Base-by-base conservation (phyloP, 2,113 vertebrate species). In the Hemibagrus wyckioides region DNA sequence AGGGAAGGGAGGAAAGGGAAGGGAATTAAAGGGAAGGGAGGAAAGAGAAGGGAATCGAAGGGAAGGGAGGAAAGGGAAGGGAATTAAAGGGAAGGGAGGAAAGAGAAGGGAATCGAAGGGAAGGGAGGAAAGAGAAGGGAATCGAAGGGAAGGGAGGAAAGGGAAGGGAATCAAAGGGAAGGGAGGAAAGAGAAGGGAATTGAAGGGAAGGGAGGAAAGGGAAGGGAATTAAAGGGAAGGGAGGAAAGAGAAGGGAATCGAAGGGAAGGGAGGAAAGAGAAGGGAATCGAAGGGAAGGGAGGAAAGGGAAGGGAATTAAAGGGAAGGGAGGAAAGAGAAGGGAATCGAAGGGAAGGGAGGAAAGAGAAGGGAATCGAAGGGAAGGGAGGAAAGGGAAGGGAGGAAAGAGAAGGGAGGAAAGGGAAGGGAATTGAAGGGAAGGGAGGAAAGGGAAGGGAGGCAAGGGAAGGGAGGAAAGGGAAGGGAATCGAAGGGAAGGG, bases 41-140 rank as follows among this genome's bases (percentile, higher is more conserved):
- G 23, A 17, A 3, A 25, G 23, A 21, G 6, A 28, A 59, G 23
- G 1, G n/a, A n/a, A n/a, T n/a, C n/a, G 4, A 61, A 0, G 10
- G 25, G 25, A 33, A 33, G 5, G 11, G 61, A 30, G n/a, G 36
- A 36, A 36, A 17, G 28, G n/a, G 17, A 33, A 33, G 1, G 28
- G 36, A 8, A 39, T n/a, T n/a, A 28, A 25, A 8, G 6, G 39
- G 9, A 10, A 23, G 13, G 25, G 44, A 44, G 15, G 23, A 11
- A 2, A 25, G 0, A 1, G 33, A n/a, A n/a, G n/a, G n/a, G n/a
- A n/a, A n/a, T n/a, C n/a, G 4, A 39, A 6, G 30, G 1, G 14
- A 5, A 4, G 30, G 1, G 19, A 39, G 23, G 23, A 17, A 3
- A 25, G 23, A 21, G 6, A 28, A 59, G 23, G 1, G n/a, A n/a